A percentile compares a stretch with the other conserved stretches of the same genome.
Evolutionary conservation across 2,113 vertebrate species (phyloP).

Genomic region (Thermophis baileyi): DNA sequence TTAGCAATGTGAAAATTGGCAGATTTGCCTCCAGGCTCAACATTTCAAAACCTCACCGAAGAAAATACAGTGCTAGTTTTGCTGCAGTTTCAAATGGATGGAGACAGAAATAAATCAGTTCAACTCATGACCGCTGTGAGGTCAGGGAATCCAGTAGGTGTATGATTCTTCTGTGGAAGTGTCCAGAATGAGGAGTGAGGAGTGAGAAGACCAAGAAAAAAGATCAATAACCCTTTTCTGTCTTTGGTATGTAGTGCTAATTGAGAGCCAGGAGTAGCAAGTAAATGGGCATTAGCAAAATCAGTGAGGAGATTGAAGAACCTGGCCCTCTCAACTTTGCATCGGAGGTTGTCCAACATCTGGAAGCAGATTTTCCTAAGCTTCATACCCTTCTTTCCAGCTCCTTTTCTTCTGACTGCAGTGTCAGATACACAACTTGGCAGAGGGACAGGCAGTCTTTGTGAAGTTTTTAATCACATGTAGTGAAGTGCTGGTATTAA

Average conservation of each 20-base stretch:
- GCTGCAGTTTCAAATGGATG: neutral
- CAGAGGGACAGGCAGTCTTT: neutral
- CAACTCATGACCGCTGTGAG: neutral
- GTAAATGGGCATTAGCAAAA: neutral
- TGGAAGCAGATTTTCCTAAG: neutral
- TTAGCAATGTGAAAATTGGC: neutral
- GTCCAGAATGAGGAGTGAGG: neutral
- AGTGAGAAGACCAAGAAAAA: neutral
- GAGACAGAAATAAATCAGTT: neutral
- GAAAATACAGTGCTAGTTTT: neutral
- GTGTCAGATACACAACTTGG: neutral
- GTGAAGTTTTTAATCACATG: neutral
- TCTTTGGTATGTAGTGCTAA: neutral
- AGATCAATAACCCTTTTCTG: neutral
- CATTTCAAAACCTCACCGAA: neutral
- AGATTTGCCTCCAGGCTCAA: neutral
- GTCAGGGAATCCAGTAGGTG: neutral
- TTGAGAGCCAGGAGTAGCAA: neutral
- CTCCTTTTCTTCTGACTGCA: neutral
- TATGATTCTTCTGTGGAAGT: neutral
- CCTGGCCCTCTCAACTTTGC: neutral
- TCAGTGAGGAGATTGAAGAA: neutral
- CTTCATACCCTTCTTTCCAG: neutral
- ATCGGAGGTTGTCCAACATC: neutral
- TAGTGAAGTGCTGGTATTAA: neutral